These are phyloP conservation scores for Anastrepha obliqua DNA, from an alignment of 1,140 invertebrate genomes.

Conservation along the genomic window DNA sequence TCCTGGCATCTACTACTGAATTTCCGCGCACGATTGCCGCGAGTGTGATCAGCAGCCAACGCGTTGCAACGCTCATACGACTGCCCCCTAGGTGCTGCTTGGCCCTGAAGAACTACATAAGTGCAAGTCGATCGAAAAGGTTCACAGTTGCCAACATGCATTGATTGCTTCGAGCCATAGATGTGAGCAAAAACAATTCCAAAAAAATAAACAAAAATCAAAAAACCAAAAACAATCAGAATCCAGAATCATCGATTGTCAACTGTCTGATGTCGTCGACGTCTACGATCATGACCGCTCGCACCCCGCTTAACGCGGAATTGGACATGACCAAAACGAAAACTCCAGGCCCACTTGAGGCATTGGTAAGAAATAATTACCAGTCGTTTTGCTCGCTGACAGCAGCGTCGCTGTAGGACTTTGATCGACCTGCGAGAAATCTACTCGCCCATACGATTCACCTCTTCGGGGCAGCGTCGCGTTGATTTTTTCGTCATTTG, in stretches of 20 bases:
- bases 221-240: constrained; percentile 28
- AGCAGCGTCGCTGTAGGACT: background rate
- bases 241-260: constrained; percentile 7
- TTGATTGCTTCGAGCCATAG: constrained; percentile 44
- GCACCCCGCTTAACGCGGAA: background rate
- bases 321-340: background rate
- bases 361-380: constrained; percentile 42
- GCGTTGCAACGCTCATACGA: background rate
- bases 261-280: background rate
- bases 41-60: constrained; percentile 6
- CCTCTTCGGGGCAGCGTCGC: background rate
- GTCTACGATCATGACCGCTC: background rate
- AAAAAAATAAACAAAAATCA: background rate
- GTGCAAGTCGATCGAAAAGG: background rate
- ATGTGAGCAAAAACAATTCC: background rate
- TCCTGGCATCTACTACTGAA: constrained; percentile 37
- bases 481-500: constrained; percentile 13
- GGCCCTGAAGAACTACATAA: background rate
- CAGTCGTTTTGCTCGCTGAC: constrained; percentile 26
- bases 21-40: constrained; percentile 43
- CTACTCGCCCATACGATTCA: background rate
- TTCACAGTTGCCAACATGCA: constrained; percentile 15
- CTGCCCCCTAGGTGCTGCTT: background rate
- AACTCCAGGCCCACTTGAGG: background rate
- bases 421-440: background rate